phyloP scores from a whole-genome alignment of 2,888 invertebrate species.

The Yponomeuta sedellus region DNA sequence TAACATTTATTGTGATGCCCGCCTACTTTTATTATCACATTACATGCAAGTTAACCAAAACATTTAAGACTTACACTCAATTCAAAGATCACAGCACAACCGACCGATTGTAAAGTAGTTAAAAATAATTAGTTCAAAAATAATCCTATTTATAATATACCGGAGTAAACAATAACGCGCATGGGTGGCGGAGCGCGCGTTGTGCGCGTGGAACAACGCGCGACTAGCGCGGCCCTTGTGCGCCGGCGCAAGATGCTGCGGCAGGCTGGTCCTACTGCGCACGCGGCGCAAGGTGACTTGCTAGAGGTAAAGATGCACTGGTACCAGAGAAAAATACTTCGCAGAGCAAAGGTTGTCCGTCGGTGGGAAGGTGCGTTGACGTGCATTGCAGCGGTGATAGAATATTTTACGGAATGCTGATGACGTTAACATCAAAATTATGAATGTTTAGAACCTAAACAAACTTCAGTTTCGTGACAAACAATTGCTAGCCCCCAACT shows the following conservation, averaged over 20 bases:
- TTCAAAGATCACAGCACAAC: neutral
- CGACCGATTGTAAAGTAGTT: neutral
- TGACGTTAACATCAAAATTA: no score
- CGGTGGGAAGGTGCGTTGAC: no score
- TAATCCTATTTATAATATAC: neutral
- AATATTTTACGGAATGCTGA: no score
- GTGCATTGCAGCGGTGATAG: no score
- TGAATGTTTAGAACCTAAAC: no score
- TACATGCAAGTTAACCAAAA: neutral
- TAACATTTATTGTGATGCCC: neutral
- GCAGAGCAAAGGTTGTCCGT: neutral
- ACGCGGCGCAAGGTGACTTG: conserved; percentile 3
- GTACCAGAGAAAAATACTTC: neutral
- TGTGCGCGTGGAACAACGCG: conserved; percentile 43
- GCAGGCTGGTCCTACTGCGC: neutral
- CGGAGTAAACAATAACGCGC: neutral
- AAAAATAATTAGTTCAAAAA: conserved; percentile 5
- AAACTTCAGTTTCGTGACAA: no score
- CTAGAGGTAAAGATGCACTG: neutral
- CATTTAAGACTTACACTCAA: neutral
- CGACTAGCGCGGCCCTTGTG: conserved; percentile 37
- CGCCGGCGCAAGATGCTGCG: conserved; percentile 15
- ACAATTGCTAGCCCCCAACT: no score
- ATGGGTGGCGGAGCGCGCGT: conserved; percentile 19
- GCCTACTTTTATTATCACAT: no score